Base-by-base conservation (phyloP, 2,797 vertebrate genomes). In the Catamblyrhynchus diadema region DNA sequence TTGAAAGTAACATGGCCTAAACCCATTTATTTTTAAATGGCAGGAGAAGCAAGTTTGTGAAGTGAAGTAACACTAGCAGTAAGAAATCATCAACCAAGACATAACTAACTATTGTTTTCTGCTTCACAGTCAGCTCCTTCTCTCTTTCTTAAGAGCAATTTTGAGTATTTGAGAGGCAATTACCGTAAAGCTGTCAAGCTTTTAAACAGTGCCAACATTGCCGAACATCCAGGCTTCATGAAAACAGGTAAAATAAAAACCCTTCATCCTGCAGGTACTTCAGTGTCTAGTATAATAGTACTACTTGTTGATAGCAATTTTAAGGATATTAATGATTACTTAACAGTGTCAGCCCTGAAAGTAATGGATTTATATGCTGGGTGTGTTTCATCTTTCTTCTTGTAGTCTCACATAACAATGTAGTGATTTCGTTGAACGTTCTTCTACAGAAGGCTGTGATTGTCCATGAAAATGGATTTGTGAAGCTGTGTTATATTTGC, bases 121-220 rank as follows among this genome's bases (percentile, higher is more conserved):
- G 67, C 84, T 94, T 97, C 81, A 70, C 97, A 99, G 99, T 99
- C 99, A 83, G 98, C 99, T 15, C 98, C 99, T 53, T 99, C 99
- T 39, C 98, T 99, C 20, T 99, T 99, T 98, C 98, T 99, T 82
- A 99, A 99, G 97, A 99, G 99, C 96, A 99, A 99, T 96, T 99
- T 99, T 97, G 99, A 99, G 90, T 99, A 99, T 97, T 98, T 99
- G 97, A 98, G 99, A 97, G 99, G 99, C 96, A 99, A 99, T 98
- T 99, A 99, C 93, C 98, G 99, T 54, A 99, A 99, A 98, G 99
- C 99, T 2, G 99, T 99, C 87, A 99, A 99, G 95, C 98, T 99
- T 39, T 92, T 99, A 64, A 99, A 99, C 97, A 99, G 99, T 89
- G 99, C 99, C 90, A 99, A 99, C 97, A 99, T 99, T 53, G 98